These are phyloP conservation scores for Bryconaethiops microstoma DNA, from an alignment of 2,797 vertebrate species.

Conservation along the genomic window DNA sequence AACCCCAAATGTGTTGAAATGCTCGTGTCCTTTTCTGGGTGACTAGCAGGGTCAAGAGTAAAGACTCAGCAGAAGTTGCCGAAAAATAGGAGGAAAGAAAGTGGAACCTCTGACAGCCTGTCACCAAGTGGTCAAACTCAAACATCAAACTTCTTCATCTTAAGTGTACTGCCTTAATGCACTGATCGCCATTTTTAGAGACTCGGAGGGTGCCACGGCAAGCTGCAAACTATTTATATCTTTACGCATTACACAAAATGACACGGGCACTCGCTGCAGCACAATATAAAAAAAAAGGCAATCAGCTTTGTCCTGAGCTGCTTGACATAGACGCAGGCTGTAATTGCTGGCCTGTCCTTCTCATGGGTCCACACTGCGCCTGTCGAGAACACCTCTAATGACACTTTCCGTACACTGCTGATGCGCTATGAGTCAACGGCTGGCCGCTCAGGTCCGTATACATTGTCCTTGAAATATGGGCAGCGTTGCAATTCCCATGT, in stretches of 20 bases:
- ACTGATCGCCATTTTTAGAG: constrained; percentile 61
- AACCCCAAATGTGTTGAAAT: constrained; percentile 78
- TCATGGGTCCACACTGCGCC: constrained; percentile 44
- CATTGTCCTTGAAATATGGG: constrained; percentile 60
- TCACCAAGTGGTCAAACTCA: constrained; percentile 72
- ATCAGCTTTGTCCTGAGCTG: constrained; percentile 60
- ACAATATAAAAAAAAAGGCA: constrained; percentile 54
- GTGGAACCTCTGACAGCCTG: constrained; percentile 73
- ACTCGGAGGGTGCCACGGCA: constrained; percentile 61
- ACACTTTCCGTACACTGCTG: constrained; percentile 57
- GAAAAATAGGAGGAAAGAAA: constrained; percentile 63
- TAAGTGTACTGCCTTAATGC: constrained; percentile 66
- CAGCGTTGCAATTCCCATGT: constrained; percentile 48
- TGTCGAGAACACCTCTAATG: constrained; percentile 59
- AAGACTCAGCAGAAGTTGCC: constrained; percentile 60
- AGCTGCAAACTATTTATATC: constrained; percentile 55
- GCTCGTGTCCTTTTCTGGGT: constrained; percentile 77
- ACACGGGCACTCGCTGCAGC: constrained; percentile 50
- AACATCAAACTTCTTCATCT: constrained; percentile 43
- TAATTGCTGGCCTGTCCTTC: constrained; percentile 64
- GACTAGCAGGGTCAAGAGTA: constrained; percentile 71
- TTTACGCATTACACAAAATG: constrained; percentile 66
- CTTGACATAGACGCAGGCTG: constrained; percentile 50
- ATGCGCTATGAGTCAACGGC: constrained; percentile 42
- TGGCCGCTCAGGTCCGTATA: constrained; percentile 37